A percentile compares a stretch with the other conserved stretches of the same genome.
Conservation (phyloP, 2,797 vertebrate genomes). For the Orestias chungarensis region DNA sequence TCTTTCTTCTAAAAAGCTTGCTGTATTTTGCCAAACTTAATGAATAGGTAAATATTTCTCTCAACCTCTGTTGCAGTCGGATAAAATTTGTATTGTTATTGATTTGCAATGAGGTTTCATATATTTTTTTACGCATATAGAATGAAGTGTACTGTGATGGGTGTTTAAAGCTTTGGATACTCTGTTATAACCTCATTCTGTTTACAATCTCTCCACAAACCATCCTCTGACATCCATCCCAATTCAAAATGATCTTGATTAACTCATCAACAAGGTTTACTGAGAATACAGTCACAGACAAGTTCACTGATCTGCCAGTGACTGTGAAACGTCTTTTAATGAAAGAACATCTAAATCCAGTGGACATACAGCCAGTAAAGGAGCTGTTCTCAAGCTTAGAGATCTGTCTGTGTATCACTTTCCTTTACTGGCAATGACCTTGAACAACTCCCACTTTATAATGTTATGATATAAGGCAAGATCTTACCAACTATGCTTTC, state of each 20-base stretch:
- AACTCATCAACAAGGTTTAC: not conserved
- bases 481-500: no score
- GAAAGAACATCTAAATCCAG: not conserved
- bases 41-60: not conserved
- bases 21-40: not conserved
- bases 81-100: not conserved
- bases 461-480: not conserved
- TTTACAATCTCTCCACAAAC: not conserved
- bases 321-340: not conserved
- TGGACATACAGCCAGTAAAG: not conserved
- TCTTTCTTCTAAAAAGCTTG: not conserved
- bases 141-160: not conserved
- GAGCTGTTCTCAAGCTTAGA: conserved; percentile 4
- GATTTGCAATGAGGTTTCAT: not conserved
- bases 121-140: not conserved
- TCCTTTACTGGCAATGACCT: conserved; percentile 12
- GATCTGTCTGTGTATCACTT: conserved; percentile 5
- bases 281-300: not conserved
- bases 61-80: not conserved
- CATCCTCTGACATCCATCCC: not conserved
- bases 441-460: conserved; percentile 16
- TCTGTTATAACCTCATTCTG: no score
- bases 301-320: not conserved
- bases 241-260: not conserved
- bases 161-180: not conserved